Conservation (phyloP, 2,113 vertebrate species). For the Odocoileus hemionus region DNA sequence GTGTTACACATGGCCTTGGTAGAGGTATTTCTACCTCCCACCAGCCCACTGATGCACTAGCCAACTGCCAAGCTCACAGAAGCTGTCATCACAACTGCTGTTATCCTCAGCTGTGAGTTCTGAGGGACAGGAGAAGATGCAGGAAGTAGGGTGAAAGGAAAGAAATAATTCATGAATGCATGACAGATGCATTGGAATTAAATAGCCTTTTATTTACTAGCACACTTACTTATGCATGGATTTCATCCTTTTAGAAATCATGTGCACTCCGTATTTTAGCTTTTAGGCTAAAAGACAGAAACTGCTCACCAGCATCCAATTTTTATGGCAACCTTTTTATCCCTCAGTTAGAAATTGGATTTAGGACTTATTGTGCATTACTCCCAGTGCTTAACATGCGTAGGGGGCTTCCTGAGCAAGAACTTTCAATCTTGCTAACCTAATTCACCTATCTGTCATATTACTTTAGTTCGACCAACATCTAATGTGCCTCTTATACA, state of each 20-base stretch:
- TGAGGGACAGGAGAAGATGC: neutral
- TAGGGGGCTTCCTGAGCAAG: neutral
- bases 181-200: neutral
- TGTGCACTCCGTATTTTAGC: neutral
- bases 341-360: neutral
- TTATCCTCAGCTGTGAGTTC: neutral
- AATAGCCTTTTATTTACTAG: neutral
- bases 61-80: neutral
- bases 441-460: neutral
- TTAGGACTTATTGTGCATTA: neutral
- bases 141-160: neutral
- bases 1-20: fast-evolving
- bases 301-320: neutral
- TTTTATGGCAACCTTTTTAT: neutral
- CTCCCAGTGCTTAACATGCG: neutral
- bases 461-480: neutral
- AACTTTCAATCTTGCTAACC: neutral
- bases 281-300: neutral
- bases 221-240: neutral
- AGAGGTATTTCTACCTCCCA: neutral
- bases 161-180: neutral
- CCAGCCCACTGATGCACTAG: neutral
- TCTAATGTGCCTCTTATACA: neutral
- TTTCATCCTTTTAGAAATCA: constrained; percentile 10
- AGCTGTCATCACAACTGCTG: neutral